Base-by-base conservation (phyloP, 2,888 invertebrate species). In the Cloeon dipterum region DNA sequence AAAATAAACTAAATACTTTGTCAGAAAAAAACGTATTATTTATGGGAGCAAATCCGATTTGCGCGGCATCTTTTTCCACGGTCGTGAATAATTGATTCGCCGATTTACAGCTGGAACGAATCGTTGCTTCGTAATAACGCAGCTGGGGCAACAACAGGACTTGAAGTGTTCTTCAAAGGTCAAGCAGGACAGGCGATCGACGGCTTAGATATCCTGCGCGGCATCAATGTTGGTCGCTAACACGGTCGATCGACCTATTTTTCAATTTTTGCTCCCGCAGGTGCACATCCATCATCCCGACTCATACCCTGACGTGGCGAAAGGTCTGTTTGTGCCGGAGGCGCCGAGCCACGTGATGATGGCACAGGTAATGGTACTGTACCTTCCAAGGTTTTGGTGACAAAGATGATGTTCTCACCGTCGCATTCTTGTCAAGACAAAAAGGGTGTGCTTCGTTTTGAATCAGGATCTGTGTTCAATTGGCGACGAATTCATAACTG, bases 201-300 rank as follows among this genome's bases (percentile, higher is more conserved):
- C n/a, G 29, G 29, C n/a, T 29, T 29, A n/a, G 29, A 29, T 14
- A 29, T 29, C n/a, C n/a, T 29, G n/a, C 29, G 29, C 7, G 29
- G 29, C n/a, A 16, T 29, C 7, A 29, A 29, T 29, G 29, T 29
- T 8, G 5, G 7, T n/a, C 7, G 14, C n/a, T 11, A 29, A 29
- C 23, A 23, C 23, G 11, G n/a, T n/a, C n/a, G n/a, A n/a, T n/a
- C 11, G 23, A 8, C 8, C 23, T 11, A 23, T 11, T 23, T 23
- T 23, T 11, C 7, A n/a, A n/a, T n/a, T n/a, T n/a, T n/a, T n/a
- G 21, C 21, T 8, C 13, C 33, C 17, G 4, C 7, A 34, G 35
- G 35, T 34, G 8, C 35, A 34, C 11, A 20, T 34, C 11, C 35
- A 34, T 20, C 35, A 34, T 11, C 35, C 35, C 13, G 35, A 34